Conservation (phyloP, 2,888 invertebrate species). For the Globia sparganii region DNA sequence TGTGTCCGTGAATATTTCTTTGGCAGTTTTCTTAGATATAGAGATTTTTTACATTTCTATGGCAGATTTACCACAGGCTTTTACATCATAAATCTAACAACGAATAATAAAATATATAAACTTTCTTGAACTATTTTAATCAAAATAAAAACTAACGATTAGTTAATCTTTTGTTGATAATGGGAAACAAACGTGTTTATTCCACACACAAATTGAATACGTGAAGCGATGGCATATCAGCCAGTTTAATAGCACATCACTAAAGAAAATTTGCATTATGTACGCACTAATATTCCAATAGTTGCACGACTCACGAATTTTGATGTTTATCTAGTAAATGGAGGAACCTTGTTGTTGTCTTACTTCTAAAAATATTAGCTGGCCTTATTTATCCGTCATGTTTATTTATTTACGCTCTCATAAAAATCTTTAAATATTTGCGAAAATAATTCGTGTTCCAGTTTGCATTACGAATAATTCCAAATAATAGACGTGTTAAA, state of each 20-base stretch:
- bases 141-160: slow-evolving; percentile 41
- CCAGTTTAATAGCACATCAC: slow-evolving; percentile 72
- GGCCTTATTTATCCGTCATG: slow-evolving; percentile 54
- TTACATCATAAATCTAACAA: slow-evolving; percentile 40
- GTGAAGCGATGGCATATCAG: slow-evolving; percentile 73
- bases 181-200: slow-evolving; percentile 44
- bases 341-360: slow-evolving; percentile 70
- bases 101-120: slow-evolving; percentile 42
- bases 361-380: slow-evolving; percentile 53
- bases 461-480: slow-evolving; percentile 36
- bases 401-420: slow-evolving; percentile 61
- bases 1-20: slow-evolving; percentile 19
- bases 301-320: slow-evolving; percentile 70
- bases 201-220: slow-evolving; percentile 51
- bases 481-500: slow-evolving; percentile 35
- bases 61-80: too few species aligned
- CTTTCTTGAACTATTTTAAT: slow-evolving; percentile 41
- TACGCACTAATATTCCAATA: slow-evolving; percentile 72
- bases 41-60: too few species aligned
- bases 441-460: slow-evolving; percentile 50
- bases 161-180: slow-evolving; percentile 55
- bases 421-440: slow-evolving; percentile 57
- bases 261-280: slow-evolving; percentile 75
- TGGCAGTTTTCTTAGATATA: too few species aligned
- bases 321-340: slow-evolving; percentile 74